Base-by-base conservation (phyloP, 35 echinoderm and acorn worm genomes). In the Amphiura filiformis region DNA sequence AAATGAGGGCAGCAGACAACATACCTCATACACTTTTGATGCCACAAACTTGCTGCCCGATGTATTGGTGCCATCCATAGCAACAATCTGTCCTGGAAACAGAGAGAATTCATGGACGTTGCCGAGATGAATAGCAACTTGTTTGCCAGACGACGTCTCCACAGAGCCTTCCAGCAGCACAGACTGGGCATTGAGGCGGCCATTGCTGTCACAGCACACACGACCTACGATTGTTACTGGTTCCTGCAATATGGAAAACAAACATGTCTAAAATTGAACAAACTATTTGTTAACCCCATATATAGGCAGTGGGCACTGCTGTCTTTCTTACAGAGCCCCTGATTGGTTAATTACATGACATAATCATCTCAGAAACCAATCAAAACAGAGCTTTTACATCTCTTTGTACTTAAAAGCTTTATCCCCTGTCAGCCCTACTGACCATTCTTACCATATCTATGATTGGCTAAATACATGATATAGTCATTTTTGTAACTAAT, bases 181-280 rank as follows among this genome's bases (percentile, higher is more conserved):
- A 47, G 95, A 97, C 40, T 93, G 91, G 32, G 91, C 70, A 77
- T 97, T 97, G 23, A 97, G 86, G 37, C 89, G 88, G 9, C 95
- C 95, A 32, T 87, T 93, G 86, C 95, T 91, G 32, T 97, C 95
- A 78, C 95, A 97, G 61, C 95, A 97, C 39, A 97, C 84, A 39
- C 95, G 84, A 49, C 95, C 95, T 18, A 93, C 86, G 15, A 93
- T 85, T 14, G 95, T 88, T 31, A 89, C 88, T 57, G 88, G 56
- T 57, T 97, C 95, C 95, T 97, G 75, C 13, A 42, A 81, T n/a
- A 56, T 80, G 26, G 9, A 34, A 35, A 88, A 37, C 23, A 31
- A 64, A 38, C 34, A 38, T 36, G 61, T 32, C 32, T n/a, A n/a
- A n/a, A n/a, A n/a, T n/a, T n/a, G n/a, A n/a, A n/a, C n/a, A n/a